Percentiles rank a stretch among this genome's conserved stretches.
Conservation (phyloP, 2,888 invertebrate species). For the Mythimna ferrago region DNA sequence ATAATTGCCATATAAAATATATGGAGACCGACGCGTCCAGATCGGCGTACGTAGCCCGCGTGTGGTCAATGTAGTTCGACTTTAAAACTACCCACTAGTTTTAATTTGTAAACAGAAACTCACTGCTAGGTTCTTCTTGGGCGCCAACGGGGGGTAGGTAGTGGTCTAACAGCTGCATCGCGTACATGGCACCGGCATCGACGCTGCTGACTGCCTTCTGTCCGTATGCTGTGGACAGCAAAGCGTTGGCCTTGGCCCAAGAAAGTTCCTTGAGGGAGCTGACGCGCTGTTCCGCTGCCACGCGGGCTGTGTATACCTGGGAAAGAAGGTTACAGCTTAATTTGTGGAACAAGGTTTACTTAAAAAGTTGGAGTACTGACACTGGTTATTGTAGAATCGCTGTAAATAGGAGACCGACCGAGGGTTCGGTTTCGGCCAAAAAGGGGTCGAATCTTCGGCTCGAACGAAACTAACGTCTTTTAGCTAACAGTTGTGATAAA, state of each 20-base stretch:
- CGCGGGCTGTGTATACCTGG: conserved; percentile 87
- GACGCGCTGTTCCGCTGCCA: conserved; percentile 90
- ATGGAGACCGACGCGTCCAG: too few species aligned
- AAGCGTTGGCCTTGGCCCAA: conserved; percentile 93
- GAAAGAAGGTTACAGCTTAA: conserved; percentile 37
- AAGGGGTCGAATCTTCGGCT: too few species aligned
- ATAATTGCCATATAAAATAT: too few species aligned
- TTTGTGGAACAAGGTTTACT: neutral
- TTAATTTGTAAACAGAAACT: conserved; percentile 49
- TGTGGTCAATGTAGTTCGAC: too few species aligned
- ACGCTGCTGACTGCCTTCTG: conserved; percentile 92
- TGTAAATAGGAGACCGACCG: too few species aligned
- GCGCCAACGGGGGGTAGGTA: conserved; percentile 91
- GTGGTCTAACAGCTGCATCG: conserved; percentile 94
- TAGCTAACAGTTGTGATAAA: too few species aligned
- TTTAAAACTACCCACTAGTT: neutral
- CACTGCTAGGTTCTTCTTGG: conserved; percentile 89
- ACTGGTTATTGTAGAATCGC: too few species aligned
- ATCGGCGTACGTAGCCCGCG: too few species aligned
- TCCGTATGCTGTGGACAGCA: conserved; percentile 93
- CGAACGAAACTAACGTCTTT: too few species aligned
- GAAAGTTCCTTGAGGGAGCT: conserved; percentile 92
- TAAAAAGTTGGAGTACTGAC: too few species aligned
- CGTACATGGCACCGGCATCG: conserved; percentile 92
- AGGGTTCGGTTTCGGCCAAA: too few species aligned